These are phyloP conservation scores for Alaudala cheleensis DNA, from an alignment of 2,113 vertebrate genomes.

Conservation along the genomic window DNA sequence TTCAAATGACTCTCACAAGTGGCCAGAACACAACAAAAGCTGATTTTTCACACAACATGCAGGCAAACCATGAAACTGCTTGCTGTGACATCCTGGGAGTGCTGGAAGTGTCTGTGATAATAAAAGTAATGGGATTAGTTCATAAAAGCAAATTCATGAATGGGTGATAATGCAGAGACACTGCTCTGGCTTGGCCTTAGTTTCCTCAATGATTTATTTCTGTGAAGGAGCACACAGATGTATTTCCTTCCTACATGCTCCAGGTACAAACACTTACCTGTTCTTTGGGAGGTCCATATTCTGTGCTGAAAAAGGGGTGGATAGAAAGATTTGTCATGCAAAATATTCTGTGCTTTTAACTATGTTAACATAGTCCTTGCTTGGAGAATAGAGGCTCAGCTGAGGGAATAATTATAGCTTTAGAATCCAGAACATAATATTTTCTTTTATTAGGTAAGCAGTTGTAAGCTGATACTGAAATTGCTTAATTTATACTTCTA, in stretches of 20 bases:
- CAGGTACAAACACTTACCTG: background rate
- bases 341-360: conserved; percentile 27
- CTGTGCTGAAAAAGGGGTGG: background rate
- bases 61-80: background rate
- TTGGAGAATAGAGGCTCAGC: conserved; percentile 41
- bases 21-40: background rate
- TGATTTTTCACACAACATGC: background rate
- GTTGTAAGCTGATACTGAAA: conserved; percentile 38
- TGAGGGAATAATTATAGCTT: conserved; percentile 59
- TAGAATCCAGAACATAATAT: conserved; percentile 14
- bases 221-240: background rate
- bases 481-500: conserved; percentile 48
- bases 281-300: background rate
- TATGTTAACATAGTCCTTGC: conserved; percentile 28
- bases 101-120: background rate
- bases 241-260: background rate
- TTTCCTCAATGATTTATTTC: background rate
- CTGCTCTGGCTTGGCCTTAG: background rate
- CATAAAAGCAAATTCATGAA: background rate
- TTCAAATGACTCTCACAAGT: background rate
- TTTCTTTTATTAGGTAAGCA: conserved; percentile 57
- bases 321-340: conserved; percentile 12
- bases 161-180: background rate
- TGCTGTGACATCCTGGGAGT: background rate
- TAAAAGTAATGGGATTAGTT: conserved; percentile 13